Conservation (phyloP, 2,113 vertebrate species). For the Bubo bubo region DNA sequence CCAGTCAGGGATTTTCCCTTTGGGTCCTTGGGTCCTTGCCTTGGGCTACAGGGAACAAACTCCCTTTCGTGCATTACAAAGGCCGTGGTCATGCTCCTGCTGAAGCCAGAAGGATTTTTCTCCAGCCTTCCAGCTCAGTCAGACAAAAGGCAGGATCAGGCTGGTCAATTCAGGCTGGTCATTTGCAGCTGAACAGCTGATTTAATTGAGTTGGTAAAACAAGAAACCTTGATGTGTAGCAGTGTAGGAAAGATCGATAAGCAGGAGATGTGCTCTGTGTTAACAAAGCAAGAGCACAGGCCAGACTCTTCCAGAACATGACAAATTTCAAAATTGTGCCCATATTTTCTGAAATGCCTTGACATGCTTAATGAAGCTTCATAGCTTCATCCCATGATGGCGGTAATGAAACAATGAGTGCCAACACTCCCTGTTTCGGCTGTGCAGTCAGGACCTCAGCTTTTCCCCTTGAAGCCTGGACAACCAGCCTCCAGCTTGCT, state of each 20-base stretch:
- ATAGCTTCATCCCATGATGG: background rate
- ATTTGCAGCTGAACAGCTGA: background rate
- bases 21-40: background rate
- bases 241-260: background rate
- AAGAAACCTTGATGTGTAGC: background rate
- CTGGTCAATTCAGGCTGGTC: background rate
- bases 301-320: background rate
- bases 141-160: background rate
- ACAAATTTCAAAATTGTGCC: background rate
- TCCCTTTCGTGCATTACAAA: background rate
- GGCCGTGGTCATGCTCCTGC: background rate
- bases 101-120: background rate
- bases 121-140: background rate
- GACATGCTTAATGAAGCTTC: background rate
- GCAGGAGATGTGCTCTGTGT: background rate
- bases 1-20: background rate
- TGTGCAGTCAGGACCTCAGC: fast-evolving
- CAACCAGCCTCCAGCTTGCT: fast-evolving
- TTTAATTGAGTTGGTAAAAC: background rate
- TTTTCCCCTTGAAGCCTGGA: background rate
- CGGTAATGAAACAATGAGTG: background rate
- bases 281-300: background rate
- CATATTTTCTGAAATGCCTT: background rate
- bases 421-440: background rate
- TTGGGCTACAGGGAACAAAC: background rate